These are phyloP conservation scores for Falcaria lacertinaria DNA, from an alignment of 2,888 invertebrate genomes.

Conservation along the genomic window DNA sequence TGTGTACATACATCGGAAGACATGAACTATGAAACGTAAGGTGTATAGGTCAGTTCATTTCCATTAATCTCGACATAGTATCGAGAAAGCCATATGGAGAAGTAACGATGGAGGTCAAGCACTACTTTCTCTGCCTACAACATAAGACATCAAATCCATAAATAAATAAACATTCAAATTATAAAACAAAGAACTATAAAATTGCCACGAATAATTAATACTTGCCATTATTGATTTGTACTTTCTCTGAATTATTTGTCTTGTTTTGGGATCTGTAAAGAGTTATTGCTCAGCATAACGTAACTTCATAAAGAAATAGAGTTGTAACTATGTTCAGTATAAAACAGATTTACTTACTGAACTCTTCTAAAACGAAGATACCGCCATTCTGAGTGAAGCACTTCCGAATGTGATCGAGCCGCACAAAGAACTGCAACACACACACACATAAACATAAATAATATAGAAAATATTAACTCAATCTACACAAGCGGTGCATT, in stretches of 20 bases:
- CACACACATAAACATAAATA: slow-evolving; percentile 13
- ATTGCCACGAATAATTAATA: slow-evolving; percentile 22
- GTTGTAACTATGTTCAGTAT: too few species aligned
- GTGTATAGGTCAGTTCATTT: slow-evolving; percentile 56
- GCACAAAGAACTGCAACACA: slow-evolving; percentile 98
- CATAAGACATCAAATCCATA: slow-evolving; percentile 55
- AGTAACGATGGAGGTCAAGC: slow-evolving; percentile 88
- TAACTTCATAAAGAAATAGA: background rate
- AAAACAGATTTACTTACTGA: slow-evolving; percentile 88
- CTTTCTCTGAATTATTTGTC: slow-evolving; percentile 96
- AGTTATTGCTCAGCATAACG: too few species aligned
- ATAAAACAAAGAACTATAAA: slow-evolving; percentile 19
- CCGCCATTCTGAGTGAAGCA: slow-evolving; percentile 99
- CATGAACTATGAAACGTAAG: slow-evolving; percentile 61
- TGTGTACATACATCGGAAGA: slow-evolving; percentile 63
- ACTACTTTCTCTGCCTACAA: slow-evolving; percentile 88
- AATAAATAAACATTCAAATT: slow-evolving; percentile 40
- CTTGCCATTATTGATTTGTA: slow-evolving; percentile 99
- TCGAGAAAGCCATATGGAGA: slow-evolving; percentile 84
- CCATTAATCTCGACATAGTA: slow-evolving; percentile 64
- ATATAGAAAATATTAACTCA: background rate
- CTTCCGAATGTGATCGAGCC: slow-evolving; percentile 99
- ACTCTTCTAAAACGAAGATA: slow-evolving; percentile 99
- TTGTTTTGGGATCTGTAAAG: slow-evolving; percentile 96
- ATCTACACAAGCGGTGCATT: slow-evolving; percentile 1